Evolutionary conservation across 2,113 vertebrate genomes (phyloP), one percentile per base, ranked within the genome.

Genomic region (Pituophis catenifer): DNA sequence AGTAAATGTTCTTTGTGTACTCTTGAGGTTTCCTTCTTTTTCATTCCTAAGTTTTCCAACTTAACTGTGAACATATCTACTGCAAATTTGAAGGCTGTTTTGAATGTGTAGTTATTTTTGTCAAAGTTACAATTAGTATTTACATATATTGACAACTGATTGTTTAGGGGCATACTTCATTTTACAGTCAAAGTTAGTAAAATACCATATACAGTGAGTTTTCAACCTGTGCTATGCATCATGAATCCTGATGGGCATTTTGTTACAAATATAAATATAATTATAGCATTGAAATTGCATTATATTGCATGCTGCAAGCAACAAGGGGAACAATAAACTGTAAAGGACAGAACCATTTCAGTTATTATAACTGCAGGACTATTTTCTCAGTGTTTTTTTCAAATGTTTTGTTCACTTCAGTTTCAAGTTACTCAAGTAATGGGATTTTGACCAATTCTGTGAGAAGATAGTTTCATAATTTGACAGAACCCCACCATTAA

Each of bases 351-450:
- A 52, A 90, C 75, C 19, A 7, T 86, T 57, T 48, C 70, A 86
- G 21, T 86, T 90, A 90, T 93, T 93, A 86, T 62, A 65, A 55
- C 92, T 62, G 55, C 75, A 62, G 55, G 92, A 54, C 48, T 90
- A 48, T 93, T 90, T 90, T 62, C 48, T n/a, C 8, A n/a, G 70
- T 57, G 50, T 59, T 26, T 26, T 33, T 86, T n/a, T 38, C 54
- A 90, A 86, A n/a, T 93, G 89, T 57, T 90, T 62, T 62, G 88
- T 53, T 89, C 75, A 93, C 55, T 86, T 86, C 59, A 57, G 75
- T 62, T 93, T 90, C 55, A 93, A 90, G 53, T 93, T 93, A 90
- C 53, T 93, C 55, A 90, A 86, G 75, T 53, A 93, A 90, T 90
- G 55, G 55, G 12, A 54, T 90, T 90, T 93, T 93, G 90, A 90